Percentiles rank a stretch among this genome's conserved stretches.
Evolutionary conservation across 2,888 invertebrate genomes (phyloP).

Genomic region (Euzetes globulus): DNA sequence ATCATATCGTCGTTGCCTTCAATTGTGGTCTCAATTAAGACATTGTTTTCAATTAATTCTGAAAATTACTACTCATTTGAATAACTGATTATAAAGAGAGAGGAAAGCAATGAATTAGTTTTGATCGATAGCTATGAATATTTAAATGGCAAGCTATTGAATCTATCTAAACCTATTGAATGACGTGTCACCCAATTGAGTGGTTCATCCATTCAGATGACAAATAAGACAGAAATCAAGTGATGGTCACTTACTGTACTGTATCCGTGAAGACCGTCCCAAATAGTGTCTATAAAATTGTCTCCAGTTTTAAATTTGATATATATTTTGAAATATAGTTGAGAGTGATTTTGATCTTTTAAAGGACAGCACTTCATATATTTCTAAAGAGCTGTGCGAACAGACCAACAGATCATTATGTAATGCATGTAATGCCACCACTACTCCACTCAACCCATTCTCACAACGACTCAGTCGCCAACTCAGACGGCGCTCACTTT

Average conservation of each 20-base stretch:
- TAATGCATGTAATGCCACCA: conserved; percentile 13
- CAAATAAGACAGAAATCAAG: not conserved
- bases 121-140: not conserved
- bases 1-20: not conserved
- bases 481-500: not conserved
- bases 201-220: not conserved
- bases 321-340: not conserved
- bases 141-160: not conserved
- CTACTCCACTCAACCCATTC: not conserved
- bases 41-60: not conserved
- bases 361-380: not conserved
- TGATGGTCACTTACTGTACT: conserved; percentile 6
- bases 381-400: not conserved
- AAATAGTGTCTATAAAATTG: not conserved
- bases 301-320: not conserved
- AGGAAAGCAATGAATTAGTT: not conserved
- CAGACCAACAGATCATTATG: conserved; percentile 1
- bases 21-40: not conserved
- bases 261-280: not conserved
- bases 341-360: not conserved
- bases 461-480: not conserved
- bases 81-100: not conserved
- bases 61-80: not conserved
- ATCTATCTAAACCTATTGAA: not conserved
- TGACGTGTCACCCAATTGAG: conserved; percentile 2